phyloP scores from a whole-genome alignment of 2,797 vertebrate genomes.

The Halcyon badia region DNA sequence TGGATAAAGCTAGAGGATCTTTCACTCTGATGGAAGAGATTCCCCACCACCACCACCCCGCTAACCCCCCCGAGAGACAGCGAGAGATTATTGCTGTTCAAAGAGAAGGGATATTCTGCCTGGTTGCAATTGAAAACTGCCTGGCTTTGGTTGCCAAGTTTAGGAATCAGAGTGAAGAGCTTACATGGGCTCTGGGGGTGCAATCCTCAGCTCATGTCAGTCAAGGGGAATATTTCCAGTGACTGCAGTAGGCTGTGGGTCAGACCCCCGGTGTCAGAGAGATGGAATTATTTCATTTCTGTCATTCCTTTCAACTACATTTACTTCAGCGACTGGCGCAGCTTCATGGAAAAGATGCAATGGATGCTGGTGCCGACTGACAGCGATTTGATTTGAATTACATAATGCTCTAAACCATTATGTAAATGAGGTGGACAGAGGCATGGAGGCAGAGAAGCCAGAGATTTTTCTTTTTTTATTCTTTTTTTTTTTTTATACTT shows the following conservation, averaged over 20 bases:
- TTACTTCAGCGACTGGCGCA: not conserved
- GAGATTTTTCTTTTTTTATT: not conserved
- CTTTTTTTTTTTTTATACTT: not conserved
- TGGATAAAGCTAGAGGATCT: conserved; percentile 35
- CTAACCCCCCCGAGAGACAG: not conserved
- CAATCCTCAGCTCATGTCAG: conserved; percentile 18
- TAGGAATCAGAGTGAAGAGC: conserved; percentile 63
- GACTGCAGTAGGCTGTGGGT: not conserved
- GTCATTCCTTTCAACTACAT: not conserved
- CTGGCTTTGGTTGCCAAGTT: conserved; percentile 51
- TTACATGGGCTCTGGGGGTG: conserved; percentile 14
- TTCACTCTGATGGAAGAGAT: conserved; percentile 31
- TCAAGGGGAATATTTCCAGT: not conserved
- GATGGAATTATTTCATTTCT: conserved; percentile 17
- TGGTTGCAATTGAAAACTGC: not conserved
- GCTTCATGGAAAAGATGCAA: conserved; percentile 9
- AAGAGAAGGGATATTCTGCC: conserved; percentile 46
- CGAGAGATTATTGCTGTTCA: conserved; percentile 45
- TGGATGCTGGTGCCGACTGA: not conserved
- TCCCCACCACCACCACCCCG: not conserved
- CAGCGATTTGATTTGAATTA: conserved; percentile 60
- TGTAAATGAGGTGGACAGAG: conserved; percentile 56
- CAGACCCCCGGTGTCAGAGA: not conserved
- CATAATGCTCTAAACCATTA: conserved; percentile 58
- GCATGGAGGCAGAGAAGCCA: not conserved